These are phyloP conservation scores for Hesperophylax magnus DNA, from an alignment of 1,140 invertebrate genomes.

Conservation along the genomic window DNA sequence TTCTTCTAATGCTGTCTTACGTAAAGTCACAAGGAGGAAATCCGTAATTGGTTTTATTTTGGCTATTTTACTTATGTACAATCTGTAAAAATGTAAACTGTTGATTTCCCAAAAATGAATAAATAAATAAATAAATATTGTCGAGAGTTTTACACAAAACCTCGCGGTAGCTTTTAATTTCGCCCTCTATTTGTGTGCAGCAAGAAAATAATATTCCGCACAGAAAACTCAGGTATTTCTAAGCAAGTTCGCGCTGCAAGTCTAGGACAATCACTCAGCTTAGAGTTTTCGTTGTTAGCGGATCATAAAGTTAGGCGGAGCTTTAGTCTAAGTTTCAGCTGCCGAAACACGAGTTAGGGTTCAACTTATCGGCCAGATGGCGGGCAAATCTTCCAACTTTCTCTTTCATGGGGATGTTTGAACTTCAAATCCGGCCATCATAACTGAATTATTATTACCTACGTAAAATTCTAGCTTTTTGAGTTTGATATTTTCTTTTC, in stretches of 20 bases:
- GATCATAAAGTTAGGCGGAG: constrained; percentile 51
- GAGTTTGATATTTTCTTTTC: too few species aligned
- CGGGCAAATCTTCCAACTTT: constrained; percentile 45
- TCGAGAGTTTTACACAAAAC: too few species aligned
- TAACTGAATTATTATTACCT: constrained; percentile 23
- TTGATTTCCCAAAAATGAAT: too few species aligned
- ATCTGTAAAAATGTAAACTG: too few species aligned
- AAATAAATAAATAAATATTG: too few species aligned
- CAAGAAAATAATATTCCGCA: background rate
- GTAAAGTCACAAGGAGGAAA: too few species aligned
- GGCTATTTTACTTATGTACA: too few species aligned
- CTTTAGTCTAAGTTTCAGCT: constrained; percentile 32
- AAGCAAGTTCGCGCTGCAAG: background rate
- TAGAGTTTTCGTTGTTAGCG: constrained; percentile 47
- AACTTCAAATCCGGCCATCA: background rate
- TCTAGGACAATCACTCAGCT: constrained; percentile 46
- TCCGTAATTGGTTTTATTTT: too few species aligned
- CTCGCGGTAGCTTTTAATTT: background rate
- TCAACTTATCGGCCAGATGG: constrained; percentile 49
- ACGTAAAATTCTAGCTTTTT: too few species aligned
- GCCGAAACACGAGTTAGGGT: constrained; percentile 50
- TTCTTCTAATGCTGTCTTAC: too few species aligned
- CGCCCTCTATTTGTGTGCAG: background rate
- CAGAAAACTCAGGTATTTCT: background rate
- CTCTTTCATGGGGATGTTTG: constrained; percentile 12